Evolutionary conservation across 2,888 invertebrate species (phyloP).

Genomic region (Ernsta delagoae): DNA sequence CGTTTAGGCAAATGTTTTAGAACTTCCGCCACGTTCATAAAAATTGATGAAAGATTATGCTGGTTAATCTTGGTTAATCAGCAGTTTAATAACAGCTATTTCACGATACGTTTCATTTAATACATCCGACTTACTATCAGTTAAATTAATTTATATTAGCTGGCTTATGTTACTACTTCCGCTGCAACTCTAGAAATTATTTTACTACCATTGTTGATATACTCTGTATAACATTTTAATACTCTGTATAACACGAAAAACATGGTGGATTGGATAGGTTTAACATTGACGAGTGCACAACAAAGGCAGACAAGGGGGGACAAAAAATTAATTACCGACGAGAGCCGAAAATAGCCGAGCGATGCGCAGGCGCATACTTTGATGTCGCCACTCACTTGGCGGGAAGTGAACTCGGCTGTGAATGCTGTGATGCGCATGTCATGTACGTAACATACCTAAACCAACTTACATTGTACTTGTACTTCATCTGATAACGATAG

Average conservation of each 20-base stretch:
- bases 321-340: slow-evolving; percentile 75
- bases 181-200: background rate
- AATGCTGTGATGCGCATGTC: slow-evolving; percentile 15
- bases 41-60: background rate
- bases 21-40: background rate
- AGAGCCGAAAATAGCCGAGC: slow-evolving; percentile 65
- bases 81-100: background rate
- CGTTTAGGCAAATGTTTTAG: background rate
- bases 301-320: slow-evolving; percentile 63
- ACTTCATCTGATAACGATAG: too few relatives aligned
- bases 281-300: slow-evolving; percentile 43
- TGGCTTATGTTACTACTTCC: background rate
- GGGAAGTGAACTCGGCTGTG: slow-evolving; percentile 32
- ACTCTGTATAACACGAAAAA: slow-evolving; percentile 10
- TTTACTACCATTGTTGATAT: background rate
- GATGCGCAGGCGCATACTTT: slow-evolving; percentile 56
- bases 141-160: background rate
- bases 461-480: too few relatives aligned
- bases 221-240: background rate
- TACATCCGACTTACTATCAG: background rate
- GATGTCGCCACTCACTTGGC: slow-evolving; percentile 51
- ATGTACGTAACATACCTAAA: too few relatives aligned
- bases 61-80: too few relatives aligned
- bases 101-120: background rate
- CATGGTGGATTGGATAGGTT: slow-evolving; percentile 3